phyloP scores from a whole-genome alignment of 2,113 vertebrate species.

The Cyanistes caeruleus region DNA sequence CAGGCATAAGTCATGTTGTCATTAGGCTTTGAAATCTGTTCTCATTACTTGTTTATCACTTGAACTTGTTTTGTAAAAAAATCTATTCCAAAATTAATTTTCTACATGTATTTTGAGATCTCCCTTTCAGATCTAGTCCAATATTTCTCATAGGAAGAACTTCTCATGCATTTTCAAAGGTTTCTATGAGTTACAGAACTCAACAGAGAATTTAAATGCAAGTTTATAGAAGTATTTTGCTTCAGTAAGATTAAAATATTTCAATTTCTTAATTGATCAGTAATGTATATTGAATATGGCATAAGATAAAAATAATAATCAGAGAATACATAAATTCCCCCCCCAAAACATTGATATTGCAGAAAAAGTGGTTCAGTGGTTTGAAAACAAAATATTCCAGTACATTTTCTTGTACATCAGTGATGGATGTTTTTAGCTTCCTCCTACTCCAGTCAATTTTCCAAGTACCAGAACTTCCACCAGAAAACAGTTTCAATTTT shows the following conservation, averaged over 20 bases:
- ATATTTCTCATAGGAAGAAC: neutral
- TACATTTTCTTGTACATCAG: neutral
- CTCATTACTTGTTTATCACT: neutral
- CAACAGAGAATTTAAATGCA: neutral
- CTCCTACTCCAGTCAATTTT: neutral
- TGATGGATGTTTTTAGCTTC: neutral
- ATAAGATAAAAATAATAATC: neutral
- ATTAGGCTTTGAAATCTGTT: neutral
- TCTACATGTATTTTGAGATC: neutral
- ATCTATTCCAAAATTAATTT: neutral
- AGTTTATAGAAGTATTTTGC: neutral
- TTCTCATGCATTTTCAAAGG: neutral
- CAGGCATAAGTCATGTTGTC: neutral
- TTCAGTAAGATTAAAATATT: neutral
- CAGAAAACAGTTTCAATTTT: neutral
- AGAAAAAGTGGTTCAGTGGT: neutral
- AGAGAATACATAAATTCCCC: neutral
- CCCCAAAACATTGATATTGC: neutral
- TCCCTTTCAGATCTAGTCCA: neutral
- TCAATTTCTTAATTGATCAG: neutral
- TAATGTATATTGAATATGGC: neutral
- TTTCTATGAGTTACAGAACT: neutral
- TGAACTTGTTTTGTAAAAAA: neutral
- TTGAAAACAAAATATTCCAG: neutral
- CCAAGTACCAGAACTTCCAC: neutral